phyloP scores from a whole-genome alignment of 2,797 vertebrate genomes.

The Moxostoma hubbsi region DNA sequence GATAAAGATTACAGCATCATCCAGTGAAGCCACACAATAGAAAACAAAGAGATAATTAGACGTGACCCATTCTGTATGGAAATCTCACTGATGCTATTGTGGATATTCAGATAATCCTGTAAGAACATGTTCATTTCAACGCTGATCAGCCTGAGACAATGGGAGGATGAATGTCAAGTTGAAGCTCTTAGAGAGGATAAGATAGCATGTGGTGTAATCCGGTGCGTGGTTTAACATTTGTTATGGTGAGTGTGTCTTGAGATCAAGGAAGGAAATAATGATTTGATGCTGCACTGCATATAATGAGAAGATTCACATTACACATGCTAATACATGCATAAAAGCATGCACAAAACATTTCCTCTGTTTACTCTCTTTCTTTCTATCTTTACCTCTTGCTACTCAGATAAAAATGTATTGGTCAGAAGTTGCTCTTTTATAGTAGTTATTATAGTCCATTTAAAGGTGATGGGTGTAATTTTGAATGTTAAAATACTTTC shows the following conservation, averaged over 20 bases:
- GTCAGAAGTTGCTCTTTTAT: too few relatives aligned
- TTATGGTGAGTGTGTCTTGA: constrained; percentile 16
- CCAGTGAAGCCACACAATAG: constrained; percentile 40
- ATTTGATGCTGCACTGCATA: not conserved
- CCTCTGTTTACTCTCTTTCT: too few relatives aligned
- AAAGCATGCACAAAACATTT: not conserved
- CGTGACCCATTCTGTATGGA: constrained; percentile 58
- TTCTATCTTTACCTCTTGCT: too few relatives aligned
- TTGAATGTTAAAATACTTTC: too few relatives aligned
- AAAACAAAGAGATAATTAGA: constrained; percentile 63
- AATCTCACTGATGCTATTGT: constrained; percentile 63
- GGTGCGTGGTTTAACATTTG: constrained; percentile 15
- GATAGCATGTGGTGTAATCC: constrained; percentile 23
- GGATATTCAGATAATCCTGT: constrained; percentile 64
- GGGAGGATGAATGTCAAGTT: constrained; percentile 40
- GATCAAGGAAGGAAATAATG: constrained; percentile 19
- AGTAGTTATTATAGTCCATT: too few relatives aligned
- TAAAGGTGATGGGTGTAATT: too few relatives aligned
- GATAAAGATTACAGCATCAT: constrained; percentile 54
- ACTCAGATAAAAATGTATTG: too few relatives aligned
- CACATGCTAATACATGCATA: constrained; percentile 4
- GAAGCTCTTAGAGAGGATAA: constrained; percentile 21
- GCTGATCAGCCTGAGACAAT: constrained; percentile 46
- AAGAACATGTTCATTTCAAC: constrained; percentile 13
- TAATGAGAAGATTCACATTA: not conserved